Evolutionary conservation across 2,113 vertebrate genomes (phyloP).

Genomic region (Bubo bubo): DNA sequence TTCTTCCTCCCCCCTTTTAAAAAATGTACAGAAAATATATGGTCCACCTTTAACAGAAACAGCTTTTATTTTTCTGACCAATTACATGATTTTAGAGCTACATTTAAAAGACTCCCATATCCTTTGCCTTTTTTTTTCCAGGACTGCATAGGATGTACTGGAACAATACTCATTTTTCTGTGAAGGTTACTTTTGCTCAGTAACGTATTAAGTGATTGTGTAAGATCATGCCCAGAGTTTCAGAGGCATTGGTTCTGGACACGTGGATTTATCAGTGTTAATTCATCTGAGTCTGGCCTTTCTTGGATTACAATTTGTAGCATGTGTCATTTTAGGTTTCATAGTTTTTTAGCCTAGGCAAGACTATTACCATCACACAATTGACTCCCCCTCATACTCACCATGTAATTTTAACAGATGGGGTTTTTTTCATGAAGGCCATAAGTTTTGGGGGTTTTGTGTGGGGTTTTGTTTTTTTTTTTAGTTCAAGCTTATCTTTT

Average conservation of each 20-base stretch:
- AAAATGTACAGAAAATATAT: not conserved
- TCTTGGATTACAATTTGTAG: not conserved
- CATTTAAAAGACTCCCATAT: not conserved
- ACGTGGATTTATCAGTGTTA: not conserved
- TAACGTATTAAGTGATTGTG: accelerated
- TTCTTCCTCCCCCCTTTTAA: not conserved
- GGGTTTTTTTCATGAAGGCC: not conserved
- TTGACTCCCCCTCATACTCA: not conserved
- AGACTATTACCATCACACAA: not conserved
- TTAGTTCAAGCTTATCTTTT: not conserved
- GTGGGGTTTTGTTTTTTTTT: not conserved
- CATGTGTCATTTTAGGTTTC: not conserved
- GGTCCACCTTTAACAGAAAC: not conserved
- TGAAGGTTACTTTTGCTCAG: not conserved
- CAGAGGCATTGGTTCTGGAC: not conserved
- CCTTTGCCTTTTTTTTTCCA: not conserved
- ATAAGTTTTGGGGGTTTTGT: not conserved
- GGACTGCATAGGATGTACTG: not conserved
- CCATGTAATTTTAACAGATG: not conserved
- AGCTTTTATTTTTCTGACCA: not conserved
- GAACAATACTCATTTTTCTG: not conserved
- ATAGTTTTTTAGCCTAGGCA: not conserved
- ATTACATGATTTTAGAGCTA: not conserved
- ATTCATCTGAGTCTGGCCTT: not conserved
- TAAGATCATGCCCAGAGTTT: accelerated